Conservation (phyloP, 2,797 vertebrate species). For the Parotocinclus haroldoi region DNA sequence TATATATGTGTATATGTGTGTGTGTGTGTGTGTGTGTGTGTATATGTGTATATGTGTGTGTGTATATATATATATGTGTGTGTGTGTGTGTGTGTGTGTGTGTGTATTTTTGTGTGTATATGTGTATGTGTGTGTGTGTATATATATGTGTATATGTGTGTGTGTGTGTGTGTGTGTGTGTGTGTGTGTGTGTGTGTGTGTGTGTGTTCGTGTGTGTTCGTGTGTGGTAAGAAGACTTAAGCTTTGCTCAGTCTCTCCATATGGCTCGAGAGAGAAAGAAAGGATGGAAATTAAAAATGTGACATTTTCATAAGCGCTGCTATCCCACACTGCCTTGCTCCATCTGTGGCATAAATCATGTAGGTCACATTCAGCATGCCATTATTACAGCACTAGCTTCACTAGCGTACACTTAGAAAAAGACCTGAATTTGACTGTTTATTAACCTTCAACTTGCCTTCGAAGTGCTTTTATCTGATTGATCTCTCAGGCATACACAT, state of each 20-base stretch:
- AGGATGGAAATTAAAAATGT: constrained; percentile 47
- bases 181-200: background rate
- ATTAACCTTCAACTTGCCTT: constrained; percentile 31
- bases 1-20: no score
- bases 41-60: no score
- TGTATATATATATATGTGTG: no score
- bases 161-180: no score
- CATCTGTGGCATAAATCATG: constrained; percentile 46
- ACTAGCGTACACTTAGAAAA: constrained; percentile 1
- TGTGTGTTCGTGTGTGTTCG: background rate
- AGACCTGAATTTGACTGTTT: constrained; percentile 4
- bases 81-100: no score
- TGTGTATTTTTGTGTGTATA: no score
- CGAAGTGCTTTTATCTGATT: constrained; percentile 18
- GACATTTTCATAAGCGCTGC: constrained; percentile 37
- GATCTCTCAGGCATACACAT: constrained; percentile 11
- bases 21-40: no score
- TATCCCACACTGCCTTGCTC: constrained; percentile 28
- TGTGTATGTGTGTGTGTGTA: no score
- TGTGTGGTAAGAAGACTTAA: constrained; percentile 1
- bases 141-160: no score
- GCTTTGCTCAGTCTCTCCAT: constrained; percentile 27
- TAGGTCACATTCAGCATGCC: constrained; percentile 38
- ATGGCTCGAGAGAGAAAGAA: constrained; percentile 40
- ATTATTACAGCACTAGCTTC: constrained; percentile 26